phyloP scores from a whole-genome alignment of 2,113 vertebrate genomes.

The Rafetus swinhoei region DNA sequence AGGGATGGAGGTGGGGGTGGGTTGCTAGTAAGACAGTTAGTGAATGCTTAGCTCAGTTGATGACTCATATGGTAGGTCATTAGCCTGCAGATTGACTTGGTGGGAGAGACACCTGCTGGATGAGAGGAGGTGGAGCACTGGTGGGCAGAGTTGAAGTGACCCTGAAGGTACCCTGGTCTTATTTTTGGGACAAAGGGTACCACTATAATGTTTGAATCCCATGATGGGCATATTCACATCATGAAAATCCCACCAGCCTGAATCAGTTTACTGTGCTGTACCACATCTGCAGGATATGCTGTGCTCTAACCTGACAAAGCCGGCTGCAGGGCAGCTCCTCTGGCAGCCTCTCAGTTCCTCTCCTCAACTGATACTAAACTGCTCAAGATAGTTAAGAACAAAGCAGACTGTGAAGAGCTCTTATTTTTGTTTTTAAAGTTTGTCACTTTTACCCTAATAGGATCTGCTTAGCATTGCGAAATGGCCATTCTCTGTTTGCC shows the following conservation, averaged over 20 bases:
- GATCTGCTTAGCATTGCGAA: neutral
- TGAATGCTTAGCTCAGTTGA: neutral
- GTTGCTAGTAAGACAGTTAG: neutral
- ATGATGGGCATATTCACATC: rapidly evolving
- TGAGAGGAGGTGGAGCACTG: no score
- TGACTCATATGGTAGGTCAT: neutral
- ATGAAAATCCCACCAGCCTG: neutral
- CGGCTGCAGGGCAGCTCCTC: neutral
- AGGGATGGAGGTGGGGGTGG: neutral
- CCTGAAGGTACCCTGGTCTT: no score
- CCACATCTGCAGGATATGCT: rapidly evolving
- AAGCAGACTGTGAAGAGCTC: no score
- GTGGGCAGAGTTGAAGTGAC: no score
- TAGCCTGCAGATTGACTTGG: neutral
- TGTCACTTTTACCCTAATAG: neutral
- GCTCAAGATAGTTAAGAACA: no score
- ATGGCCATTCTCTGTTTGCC: neutral
- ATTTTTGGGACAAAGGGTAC: no score
- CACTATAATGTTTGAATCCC: neutral
- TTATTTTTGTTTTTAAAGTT: neutral
- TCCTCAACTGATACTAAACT: no score
- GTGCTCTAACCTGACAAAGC: neutral
- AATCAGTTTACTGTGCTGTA: neutral
- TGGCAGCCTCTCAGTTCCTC: neutral
- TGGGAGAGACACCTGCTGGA: neutral